Evolutionary conservation across 2,797 vertebrate species (phyloP).

Genomic region (Rhincodon typus): DNA sequence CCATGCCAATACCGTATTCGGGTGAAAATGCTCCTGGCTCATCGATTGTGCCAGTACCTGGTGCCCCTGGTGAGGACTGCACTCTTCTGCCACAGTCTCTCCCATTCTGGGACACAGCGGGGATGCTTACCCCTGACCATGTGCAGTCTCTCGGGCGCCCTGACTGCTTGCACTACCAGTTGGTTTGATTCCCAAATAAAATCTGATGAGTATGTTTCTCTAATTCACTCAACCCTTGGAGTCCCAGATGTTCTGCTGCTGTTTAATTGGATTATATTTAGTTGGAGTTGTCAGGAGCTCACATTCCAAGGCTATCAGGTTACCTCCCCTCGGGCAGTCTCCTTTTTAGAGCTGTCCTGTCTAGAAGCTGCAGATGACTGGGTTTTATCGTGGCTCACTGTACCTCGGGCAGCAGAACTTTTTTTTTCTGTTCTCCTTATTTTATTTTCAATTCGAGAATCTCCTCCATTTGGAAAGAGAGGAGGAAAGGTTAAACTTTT

Average conservation of each 20-base stretch:
- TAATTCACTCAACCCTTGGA: background rate
- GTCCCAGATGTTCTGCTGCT: constrained; percentile 18
- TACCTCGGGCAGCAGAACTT: background rate
- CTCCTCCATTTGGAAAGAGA: background rate
- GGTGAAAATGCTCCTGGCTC: background rate
- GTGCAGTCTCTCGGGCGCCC: background rate
- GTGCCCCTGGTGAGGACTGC: too few species aligned
- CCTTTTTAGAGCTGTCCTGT: constrained; percentile 9
- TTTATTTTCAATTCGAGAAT: background rate
- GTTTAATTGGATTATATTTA: constrained; percentile 44
- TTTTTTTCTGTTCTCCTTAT: background rate
- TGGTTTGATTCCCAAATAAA: background rate
- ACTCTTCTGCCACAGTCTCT: background rate
- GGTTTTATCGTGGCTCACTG: background rate
- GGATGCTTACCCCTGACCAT: background rate
- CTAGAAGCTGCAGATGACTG: background rate
- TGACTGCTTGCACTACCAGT: background rate
- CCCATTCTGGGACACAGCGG: background rate
- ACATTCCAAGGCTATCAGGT: constrained; percentile 44
- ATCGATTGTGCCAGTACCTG: too few species aligned
- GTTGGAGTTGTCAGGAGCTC: constrained; percentile 40
- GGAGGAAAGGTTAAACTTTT: background rate
- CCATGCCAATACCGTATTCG: too few species aligned
- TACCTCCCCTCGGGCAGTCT: constrained; percentile 40
- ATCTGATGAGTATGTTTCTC: background rate